These are phyloP conservation scores for Hemistola chrysoprasaria DNA, from an alignment of 2,888 invertebrate genomes.

Conservation along the genomic window DNA sequence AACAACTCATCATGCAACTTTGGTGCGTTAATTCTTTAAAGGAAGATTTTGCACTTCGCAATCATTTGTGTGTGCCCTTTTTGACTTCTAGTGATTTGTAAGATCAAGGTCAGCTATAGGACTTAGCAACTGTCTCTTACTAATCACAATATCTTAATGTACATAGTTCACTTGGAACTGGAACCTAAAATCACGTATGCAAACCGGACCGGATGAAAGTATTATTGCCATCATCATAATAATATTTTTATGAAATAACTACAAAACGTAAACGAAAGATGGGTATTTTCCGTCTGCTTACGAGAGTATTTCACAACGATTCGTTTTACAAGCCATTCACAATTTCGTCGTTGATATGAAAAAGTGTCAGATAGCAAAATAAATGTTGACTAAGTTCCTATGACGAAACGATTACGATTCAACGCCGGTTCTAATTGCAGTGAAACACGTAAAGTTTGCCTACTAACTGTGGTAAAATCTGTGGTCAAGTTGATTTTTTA, in stretches of 20 bases:
- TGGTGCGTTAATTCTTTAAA: no score
- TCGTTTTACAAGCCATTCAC: conserved; percentile 19
- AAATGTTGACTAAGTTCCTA: conserved; percentile 55
- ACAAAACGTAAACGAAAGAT: conserved; percentile 1
- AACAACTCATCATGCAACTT: no score
- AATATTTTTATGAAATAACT: not conserved
- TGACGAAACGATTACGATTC: conserved; percentile 65
- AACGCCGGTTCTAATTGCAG: conserved; percentile 52
- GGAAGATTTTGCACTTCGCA: no score
- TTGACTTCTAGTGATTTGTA: no score
- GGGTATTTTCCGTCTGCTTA: conserved; percentile 13
- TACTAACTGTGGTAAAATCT: conserved; percentile 5
- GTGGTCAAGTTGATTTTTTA: conserved; percentile 9
- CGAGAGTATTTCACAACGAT: conserved; percentile 14
- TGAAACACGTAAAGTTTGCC: conserved; percentile 48
- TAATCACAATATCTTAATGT: no score
- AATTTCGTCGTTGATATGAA: conserved; percentile 15
- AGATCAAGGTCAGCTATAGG: no score
- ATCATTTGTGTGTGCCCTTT: no score
- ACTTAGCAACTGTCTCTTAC: no score
- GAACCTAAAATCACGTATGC: no score
- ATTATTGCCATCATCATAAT: no score
- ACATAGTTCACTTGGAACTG: no score
- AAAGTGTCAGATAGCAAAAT: conserved; percentile 34
- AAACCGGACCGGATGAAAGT: no score